Evolutionary conservation across 2,888 invertebrate genomes (phyloP).

Genomic region (Microctonus brassicae): DNA sequence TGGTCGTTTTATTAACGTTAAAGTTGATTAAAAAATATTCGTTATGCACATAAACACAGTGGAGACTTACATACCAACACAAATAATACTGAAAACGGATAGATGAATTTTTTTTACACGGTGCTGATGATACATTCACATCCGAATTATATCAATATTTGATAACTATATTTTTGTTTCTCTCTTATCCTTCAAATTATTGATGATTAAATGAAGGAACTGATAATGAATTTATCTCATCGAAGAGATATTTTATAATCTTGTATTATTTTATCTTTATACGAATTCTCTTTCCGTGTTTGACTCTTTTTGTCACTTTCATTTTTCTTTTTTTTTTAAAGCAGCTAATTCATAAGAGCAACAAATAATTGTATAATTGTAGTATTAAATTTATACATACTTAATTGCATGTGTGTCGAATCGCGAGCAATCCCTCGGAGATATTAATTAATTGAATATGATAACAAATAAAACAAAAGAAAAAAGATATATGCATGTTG

Average conservation of each 20-base stretch:
- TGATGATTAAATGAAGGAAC: not conserved
- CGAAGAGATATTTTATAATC: not conserved
- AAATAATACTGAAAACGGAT: not conserved
- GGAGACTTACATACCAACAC: not conserved
- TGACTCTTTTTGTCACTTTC: not conserved
- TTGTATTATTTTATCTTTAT: not conserved
- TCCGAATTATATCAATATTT: not conserved
- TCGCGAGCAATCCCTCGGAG: constrained; percentile 52
- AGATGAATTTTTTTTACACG: not conserved
- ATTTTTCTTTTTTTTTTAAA: not conserved
- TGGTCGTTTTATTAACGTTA: constrained; percentile 41
- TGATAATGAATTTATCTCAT: not conserved
- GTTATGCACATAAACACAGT: constrained; percentile 19
- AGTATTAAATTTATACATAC: constrained; percentile 65
- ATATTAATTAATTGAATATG: constrained; percentile 43
- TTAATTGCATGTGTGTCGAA: constrained; percentile 59
- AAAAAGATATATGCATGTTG: not conserved
- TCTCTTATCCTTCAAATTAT: not conserved
- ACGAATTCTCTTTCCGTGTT: not conserved
- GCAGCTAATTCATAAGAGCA: constrained; percentile 35
- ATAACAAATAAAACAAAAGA: constrained; percentile 21
- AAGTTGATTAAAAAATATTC: constrained; percentile 29
- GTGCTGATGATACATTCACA: not conserved
- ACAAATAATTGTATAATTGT: constrained; percentile 56
- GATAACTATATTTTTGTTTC: not conserved